Conservation (phyloP, 1,140 invertebrate species). For the Coenobita brevimanus region DNA sequence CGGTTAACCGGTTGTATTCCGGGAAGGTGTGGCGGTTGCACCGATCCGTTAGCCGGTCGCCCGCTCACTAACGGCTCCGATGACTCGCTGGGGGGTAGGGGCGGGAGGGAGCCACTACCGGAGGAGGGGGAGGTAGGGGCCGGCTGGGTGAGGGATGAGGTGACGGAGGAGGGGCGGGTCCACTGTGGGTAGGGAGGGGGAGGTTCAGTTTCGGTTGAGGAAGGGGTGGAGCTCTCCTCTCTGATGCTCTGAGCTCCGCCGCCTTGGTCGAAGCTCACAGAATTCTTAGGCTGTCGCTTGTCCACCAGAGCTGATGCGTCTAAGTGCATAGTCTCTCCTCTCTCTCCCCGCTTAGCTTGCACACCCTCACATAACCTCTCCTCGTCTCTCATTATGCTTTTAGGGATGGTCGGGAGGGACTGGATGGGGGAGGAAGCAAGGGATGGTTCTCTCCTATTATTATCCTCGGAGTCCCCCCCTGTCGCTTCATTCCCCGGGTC, state of each 20-base stretch:
- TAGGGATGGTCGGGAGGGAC: constrained; percentile 40
- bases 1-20: constrained; percentile 68
- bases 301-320: constrained; percentile 41
- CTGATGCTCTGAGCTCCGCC: neutral
- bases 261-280: constrained; percentile 56
- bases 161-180: constrained; percentile 13
- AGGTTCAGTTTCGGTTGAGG: constrained; percentile 41
- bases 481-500: constrained; percentile 46
- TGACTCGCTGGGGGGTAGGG: constrained; percentile 41
- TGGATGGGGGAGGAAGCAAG: constrained; percentile 25
- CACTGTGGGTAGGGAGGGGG: constrained; percentile 49
- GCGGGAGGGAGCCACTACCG: constrained; percentile 42
- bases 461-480: constrained; percentile 47
- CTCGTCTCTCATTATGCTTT: neutral
- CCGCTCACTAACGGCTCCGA: constrained; percentile 52
- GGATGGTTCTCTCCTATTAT: neutral
- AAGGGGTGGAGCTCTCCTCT: constrained; percentile 35
- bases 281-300: constrained; percentile 47
- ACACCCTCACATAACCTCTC: constrained; percentile 13
- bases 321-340: constrained; percentile 41
- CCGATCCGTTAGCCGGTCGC: constrained; percentile 41
- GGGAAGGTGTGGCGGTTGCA: constrained; percentile 54
- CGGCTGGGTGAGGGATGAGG: constrained; percentile 4
- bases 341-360: neutral
- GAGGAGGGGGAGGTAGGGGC: constrained; percentile 41